phyloP scores from a whole-genome alignment of 2,113 vertebrate species.

The Galbula dea region DNA sequence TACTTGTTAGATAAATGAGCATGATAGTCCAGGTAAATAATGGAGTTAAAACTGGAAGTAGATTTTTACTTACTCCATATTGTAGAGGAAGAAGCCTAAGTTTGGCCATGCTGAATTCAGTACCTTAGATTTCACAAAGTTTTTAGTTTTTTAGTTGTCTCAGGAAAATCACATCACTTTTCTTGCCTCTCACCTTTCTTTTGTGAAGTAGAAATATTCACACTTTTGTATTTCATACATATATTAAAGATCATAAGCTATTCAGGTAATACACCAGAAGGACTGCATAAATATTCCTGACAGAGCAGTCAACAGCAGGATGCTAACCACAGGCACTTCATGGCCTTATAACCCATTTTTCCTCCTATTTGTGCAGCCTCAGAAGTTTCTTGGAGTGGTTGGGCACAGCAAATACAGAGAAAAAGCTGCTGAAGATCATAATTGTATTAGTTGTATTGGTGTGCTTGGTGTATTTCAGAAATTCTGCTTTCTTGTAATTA shows the following conservation, averaged over 20 bases:
- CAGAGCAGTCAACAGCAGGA: background rate
- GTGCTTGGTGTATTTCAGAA: background rate
- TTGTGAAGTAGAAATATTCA: background rate
- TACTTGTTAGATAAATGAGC: background rate
- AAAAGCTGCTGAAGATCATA: background rate
- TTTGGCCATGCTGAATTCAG: background rate
- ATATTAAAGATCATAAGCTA: background rate
- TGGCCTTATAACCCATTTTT: background rate
- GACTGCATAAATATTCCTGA: background rate
- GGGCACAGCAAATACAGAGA: background rate
- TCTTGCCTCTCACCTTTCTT: background rate
- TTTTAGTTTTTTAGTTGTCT: background rate
- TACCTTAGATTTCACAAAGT: background rate
- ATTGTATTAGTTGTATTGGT: background rate
- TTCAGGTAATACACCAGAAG: background rate
- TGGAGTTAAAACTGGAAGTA: background rate
- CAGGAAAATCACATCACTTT: background rate
- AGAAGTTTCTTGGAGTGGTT: background rate
- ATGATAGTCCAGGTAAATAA: background rate
- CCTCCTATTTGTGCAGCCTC: background rate
- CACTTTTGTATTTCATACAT: background rate
- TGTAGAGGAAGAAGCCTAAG: background rate
- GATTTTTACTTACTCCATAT: background rate
- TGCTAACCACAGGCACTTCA: background rate
- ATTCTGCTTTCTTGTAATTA: background rate